These are phyloP conservation scores for Drepanosiphum platanoidis DNA, from an alignment of 2,888 invertebrate genomes.

Conservation along the genomic window DNA sequence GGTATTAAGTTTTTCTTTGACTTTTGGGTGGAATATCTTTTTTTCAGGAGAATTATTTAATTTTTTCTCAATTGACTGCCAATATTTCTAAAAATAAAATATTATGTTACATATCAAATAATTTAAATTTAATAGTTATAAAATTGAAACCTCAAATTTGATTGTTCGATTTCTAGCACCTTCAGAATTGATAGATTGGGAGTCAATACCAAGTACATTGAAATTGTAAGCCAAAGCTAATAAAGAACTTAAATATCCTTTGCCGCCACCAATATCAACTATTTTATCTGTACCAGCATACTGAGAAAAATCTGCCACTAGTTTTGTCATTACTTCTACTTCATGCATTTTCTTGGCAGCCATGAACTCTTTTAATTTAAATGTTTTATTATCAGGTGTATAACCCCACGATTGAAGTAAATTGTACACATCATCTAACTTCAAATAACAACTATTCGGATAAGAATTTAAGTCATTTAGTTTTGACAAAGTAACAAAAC, in stretches of 20 bases:
- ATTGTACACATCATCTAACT: constrained; percentile 41
- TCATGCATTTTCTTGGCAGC: constrained; percentile 84
- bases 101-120: not conserved
- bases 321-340: constrained; percentile 74
- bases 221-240: constrained; percentile 77
- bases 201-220: constrained; percentile 85
- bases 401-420: constrained; percentile 41
- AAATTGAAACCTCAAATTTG: constrained; percentile 66
- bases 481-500: constrained; percentile 31
- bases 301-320: constrained; percentile 71
- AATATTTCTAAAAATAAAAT: constrained; percentile 64
- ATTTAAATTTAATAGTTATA: not conserved
- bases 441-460: constrained; percentile 32
- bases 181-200: constrained; percentile 74
- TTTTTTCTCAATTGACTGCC: constrained; percentile 63
- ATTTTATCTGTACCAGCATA: constrained; percentile 69
- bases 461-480: constrained; percentile 20
- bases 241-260: constrained; percentile 84
- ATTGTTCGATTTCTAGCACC: constrained; percentile 73
- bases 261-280: constrained; percentile 89
- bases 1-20: constrained; percentile 55
- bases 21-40: constrained; percentile 36
- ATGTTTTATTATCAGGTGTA: constrained; percentile 14
- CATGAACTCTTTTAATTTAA: constrained; percentile 70
- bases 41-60: constrained; percentile 24